Percentiles rank a stretch among this genome's conserved stretches.
These are phyloP conservation scores for Notamacropus eugenii DNA, from an alignment of 2,797 vertebrate species.

Conservation along the genomic window DNA sequence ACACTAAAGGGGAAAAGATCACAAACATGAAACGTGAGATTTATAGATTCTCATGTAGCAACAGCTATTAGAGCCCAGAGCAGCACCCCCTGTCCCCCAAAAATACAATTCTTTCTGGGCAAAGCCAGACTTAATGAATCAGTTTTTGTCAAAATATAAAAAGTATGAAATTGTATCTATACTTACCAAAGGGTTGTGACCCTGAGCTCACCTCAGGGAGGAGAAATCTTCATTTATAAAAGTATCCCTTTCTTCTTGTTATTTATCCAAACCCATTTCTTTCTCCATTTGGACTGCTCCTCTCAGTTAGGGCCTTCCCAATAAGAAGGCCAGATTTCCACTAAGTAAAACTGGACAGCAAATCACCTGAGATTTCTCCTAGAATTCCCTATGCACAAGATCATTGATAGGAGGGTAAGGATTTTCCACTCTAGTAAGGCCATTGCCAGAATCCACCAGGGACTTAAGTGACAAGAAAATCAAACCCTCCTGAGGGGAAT, in stretches of 20 bases:
- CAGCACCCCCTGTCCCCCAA: neutral
- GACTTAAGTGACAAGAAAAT: neutral
- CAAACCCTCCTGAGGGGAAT: neutral
- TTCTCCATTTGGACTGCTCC: neutral
- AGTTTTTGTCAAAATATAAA: neutral
- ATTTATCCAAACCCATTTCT: neutral
- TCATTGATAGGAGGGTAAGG: neutral
- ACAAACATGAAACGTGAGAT: neutral
- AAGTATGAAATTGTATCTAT: neutral
- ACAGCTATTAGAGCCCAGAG: neutral
- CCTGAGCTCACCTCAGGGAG: neutral
- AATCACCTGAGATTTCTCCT: slow-evolving; percentile 23
- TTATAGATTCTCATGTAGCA: neutral
- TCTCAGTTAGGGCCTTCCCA: neutral
- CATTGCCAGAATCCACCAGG: neutral
- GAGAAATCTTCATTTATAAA: neutral
- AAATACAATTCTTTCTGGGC: neutral
- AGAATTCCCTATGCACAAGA: slow-evolving; percentile 37
- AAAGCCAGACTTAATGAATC: neutral
- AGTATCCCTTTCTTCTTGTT: neutral
- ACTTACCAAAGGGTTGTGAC: neutral
- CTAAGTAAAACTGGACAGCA: slow-evolving; percentile 23
- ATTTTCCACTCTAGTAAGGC: neutral
- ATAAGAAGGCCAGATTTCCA: neutral
- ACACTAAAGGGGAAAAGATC: neutral